Conservation (phyloP, 2,888 invertebrate genomes). For the Camptogramma bilineatum region DNA sequence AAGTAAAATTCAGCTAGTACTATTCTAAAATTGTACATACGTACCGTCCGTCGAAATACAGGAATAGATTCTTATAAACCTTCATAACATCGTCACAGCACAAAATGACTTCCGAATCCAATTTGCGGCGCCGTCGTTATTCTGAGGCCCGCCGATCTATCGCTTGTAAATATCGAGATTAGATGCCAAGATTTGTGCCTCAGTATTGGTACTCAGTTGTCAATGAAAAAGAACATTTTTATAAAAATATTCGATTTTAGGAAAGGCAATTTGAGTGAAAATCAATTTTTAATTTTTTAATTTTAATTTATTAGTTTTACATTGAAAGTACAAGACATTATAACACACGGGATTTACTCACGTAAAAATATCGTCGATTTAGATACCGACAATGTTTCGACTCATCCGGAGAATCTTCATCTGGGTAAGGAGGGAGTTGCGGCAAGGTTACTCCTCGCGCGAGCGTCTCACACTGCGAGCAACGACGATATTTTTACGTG, state of each 20-base stretch:
- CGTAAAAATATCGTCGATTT: no score
- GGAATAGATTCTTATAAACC: background rate
- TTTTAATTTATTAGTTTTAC: no score
- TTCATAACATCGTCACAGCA: conserved; percentile 10
- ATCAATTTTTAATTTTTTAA: background rate
- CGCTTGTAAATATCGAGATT: conserved; percentile 27
- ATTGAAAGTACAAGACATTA: no score
- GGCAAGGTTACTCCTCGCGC: no score
- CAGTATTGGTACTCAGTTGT: conserved; percentile 17
- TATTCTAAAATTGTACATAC: background rate
- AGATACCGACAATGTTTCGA: no score
- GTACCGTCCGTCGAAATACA: background rate
- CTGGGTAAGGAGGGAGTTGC: no score
- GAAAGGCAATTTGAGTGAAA: background rate
- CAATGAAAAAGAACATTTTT: conserved; percentile 6
- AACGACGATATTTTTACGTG: no score
- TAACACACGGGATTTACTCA: no score
- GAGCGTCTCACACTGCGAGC: no score
- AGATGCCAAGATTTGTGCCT: conserved; percentile 18
- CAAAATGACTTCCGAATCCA: conserved; percentile 34
- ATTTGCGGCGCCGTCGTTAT: conserved; percentile 35
- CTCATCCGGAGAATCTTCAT: no score
- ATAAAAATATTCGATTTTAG: background rate
- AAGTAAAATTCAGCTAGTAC: no score
- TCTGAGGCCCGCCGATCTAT: conserved; percentile 26